Base-by-base conservation (phyloP, 2,888 invertebrate species). In the Chloromyia formosa region DNA sequence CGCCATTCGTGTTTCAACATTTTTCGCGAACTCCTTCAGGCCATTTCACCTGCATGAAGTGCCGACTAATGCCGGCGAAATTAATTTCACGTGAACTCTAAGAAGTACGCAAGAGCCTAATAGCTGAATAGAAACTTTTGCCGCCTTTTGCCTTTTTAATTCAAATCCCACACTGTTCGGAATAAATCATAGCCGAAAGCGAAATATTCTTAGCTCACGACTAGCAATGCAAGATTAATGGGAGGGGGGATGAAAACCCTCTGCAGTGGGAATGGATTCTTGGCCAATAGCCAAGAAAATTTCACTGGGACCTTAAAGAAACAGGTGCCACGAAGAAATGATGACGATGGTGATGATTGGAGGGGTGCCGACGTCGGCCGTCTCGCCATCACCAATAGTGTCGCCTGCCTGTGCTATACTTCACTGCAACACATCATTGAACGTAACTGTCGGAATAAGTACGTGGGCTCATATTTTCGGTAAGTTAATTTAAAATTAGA, bases 201-300 rank as follows among this genome's bases (percentile, higher is more conserved):
- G 22, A 45, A 49, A 62, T 62, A 35, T 66, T 66, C 12, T 18
- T n/a, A 10, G 14, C 27, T 35, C 16, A 4, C 56, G 10, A 56
- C 45, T 66, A 12, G 49, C 66, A 66, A 20, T 22, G 5, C 10
- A 10, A 18, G 56, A 10, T 16, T 16, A 56, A n/a, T 16, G 5
- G 10, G 10, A 22, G 22, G 14, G 66, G 45, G 45, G 45, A 66
- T n/a, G n/a, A n/a, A n/a, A n/a, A n/a, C n/a, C 22, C 45, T 16
- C 22, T 45, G 49, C 20, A 49, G 27, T 49, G 22, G 35, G 35
- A 49, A 3, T 20, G 45, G 23, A 66, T 66, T 66, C 22, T 66
- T 66, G 66, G 66, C 66, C n/a, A 49, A 66, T 66, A 49, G 66
- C 66, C 66, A 66, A 49, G 66, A 66, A 66, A 66, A 66, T 66